A percentile compares a stretch with the other conserved stretches of the same genome.
phyloP scores from a whole-genome alignment of 2,113 vertebrate species.

The Gambusia affinis region DNA sequence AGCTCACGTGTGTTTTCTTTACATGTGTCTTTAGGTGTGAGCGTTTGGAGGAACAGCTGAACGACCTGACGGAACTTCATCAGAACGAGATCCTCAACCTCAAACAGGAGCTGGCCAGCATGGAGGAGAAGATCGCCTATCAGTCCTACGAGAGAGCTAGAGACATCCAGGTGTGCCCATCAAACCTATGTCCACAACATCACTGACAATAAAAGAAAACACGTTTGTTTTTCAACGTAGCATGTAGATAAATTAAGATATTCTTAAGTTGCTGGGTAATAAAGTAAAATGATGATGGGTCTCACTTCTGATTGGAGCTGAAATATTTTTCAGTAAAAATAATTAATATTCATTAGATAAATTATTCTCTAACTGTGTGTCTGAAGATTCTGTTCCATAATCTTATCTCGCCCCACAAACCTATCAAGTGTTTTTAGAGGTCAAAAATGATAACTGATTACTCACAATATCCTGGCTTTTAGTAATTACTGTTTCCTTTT shows the following conservation, averaged over 20 bases:
- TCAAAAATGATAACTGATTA: not conserved
- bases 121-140: constrained; percentile 99
- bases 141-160: constrained; percentile 92
- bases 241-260: not conserved
- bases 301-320: not conserved
- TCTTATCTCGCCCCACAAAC: not conserved
- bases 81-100: constrained; percentile 99
- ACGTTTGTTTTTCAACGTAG: not conserved
- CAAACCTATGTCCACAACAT: not conserved
- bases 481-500: not conserved
- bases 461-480: not conserved
- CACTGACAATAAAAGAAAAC: not conserved
- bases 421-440: too few species aligned
- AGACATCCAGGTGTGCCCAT: constrained; percentile 80
- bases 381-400: not conserved
- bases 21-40: constrained; percentile 85
- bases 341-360: not conserved
- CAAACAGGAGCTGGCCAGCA: constrained; percentile 97
- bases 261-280: not conserved
- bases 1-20: constrained; percentile 22
- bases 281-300: not conserved
- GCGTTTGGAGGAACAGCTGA: constrained; percentile 95
- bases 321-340: not conserved
- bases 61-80: constrained; percentile 97
- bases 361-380: not conserved